phyloP scores from a whole-genome alignment of 37 sponge, comb jelly and placozoan genomes.

The Ephydatia muelleri region DNA sequence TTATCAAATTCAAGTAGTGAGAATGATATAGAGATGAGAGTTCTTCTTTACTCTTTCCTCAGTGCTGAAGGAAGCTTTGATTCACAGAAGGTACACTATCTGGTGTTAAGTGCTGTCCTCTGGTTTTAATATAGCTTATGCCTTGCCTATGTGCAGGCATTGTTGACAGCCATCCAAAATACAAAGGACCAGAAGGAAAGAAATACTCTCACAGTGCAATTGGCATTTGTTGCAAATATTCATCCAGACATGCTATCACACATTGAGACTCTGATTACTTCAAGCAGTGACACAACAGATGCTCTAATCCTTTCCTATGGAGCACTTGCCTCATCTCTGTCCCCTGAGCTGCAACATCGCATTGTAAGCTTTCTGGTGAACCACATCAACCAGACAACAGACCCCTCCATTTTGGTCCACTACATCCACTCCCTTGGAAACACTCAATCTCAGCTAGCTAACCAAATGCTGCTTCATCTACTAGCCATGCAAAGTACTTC shows the following conservation, averaged over 20 bases:
- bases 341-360: neutral
- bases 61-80: slow-evolving; percentile 22
- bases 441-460: neutral
- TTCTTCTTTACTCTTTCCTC: slow-evolving; percentile 43
- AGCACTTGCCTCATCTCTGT: slow-evolving; percentile 3
- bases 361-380: slow-evolving; percentile 8
- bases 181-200: slow-evolving; percentile 15
- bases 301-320: slow-evolving; percentile 36
- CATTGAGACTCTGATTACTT: slow-evolving; percentile 15
- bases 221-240: slow-evolving; percentile 2
- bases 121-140: neutral
- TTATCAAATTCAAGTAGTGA: neutral
- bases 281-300: neutral
- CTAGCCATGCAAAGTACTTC: slow-evolving; percentile 41
- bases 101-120: neutral
- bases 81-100: slow-evolving; percentile 42
- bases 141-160: slow-evolving; percentile 7
- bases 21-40: slow-evolving; percentile 30
- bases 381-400: slow-evolving; percentile 1
- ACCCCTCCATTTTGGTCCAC: too few species aligned
- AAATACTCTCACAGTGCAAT: neutral
- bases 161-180: neutral
- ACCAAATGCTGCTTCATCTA: slow-evolving; percentile 1
- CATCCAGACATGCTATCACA: neutral
- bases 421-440: too few species aligned